Percentiles rank a stretch among this genome's conserved stretches.
Evolutionary conservation across 2,797 vertebrate genomes (phyloP).

Genomic region (Adelosebastes latens): DNA sequence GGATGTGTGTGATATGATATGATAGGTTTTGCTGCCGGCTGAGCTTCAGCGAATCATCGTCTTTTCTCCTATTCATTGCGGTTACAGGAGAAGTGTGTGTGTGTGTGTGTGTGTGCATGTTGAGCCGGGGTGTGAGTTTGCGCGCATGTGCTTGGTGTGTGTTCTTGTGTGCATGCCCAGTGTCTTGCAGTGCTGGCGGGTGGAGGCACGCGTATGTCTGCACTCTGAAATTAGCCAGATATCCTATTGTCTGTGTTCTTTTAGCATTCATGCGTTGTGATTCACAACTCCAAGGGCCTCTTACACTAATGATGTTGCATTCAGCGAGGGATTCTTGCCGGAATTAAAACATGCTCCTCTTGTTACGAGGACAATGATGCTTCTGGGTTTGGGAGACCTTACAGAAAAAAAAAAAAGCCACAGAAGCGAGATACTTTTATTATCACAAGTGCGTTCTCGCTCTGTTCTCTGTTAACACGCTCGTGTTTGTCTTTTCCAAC

Average conservation of each 20-base stretch:
- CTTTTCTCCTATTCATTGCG: constrained; percentile 66
- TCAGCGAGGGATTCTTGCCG: constrained; percentile 69
- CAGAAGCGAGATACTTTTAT: constrained; percentile 49
- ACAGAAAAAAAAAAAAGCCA: constrained; percentile 20
- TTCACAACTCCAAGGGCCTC: constrained; percentile 77
- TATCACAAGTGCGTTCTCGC: constrained; percentile 28
- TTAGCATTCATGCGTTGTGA: constrained; percentile 80
- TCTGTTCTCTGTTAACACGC: constrained; percentile 34
- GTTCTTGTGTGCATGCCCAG: constrained; percentile 43
- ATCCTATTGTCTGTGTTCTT: constrained; percentile 81
- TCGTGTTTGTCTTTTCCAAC: constrained; percentile 63
- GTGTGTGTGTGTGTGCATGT: constrained; percentile 9
- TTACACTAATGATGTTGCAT: constrained; percentile 77
- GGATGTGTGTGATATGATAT: constrained; percentile 82
- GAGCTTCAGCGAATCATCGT: constrained; percentile 71
- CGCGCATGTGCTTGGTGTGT: constrained; percentile 15
- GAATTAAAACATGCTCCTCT: constrained; percentile 75
- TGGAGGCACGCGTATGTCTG: constrained; percentile 77
- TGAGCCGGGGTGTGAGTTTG: constrained; percentile 32
- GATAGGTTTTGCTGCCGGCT: constrained; percentile 75
- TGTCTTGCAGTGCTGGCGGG: constrained; percentile 69
- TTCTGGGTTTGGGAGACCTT: constrained; percentile 64
- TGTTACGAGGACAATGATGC: constrained; percentile 69
- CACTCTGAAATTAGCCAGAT: constrained; percentile 82
- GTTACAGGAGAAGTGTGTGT: constrained; percentile 60